Base-by-base conservation (phyloP, 2,113 vertebrate species). In the Pavo muticus region DNA sequence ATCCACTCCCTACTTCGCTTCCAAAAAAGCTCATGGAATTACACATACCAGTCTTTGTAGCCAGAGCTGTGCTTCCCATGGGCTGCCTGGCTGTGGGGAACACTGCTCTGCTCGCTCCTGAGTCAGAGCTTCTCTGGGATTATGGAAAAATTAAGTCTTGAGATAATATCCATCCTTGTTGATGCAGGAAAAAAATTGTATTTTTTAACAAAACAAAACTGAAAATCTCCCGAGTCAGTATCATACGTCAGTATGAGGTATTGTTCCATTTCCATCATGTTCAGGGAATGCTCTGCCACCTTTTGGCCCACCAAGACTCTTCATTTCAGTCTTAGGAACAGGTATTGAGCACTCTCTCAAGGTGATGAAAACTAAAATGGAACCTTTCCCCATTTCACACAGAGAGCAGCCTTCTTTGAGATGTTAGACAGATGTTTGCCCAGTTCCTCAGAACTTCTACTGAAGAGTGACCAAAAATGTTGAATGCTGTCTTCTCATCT, bases 1-100 rank as follows among this genome's bases (percentile, higher is more conserved):
- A 94, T 42, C 78, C 48, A 79, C 14, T 13, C 50, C 39, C 67
- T 27, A 29, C 60, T 94, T 89, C 20, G 93, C 76, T 89, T 95
- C 84, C 71, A 63, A 90, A 95, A 97, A 92, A 92, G 45, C 75
- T 96, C 68, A 80, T 94, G 91, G 82, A 96, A 89, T 95, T 92
- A 85, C 25, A 67, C 81, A 87, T 97, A 92, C 96, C 87, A 80
- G 60, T 67, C 60, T 83, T 69, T 70, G 54, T 92, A 67, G 81
- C 77, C 48, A 65, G 54, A 89, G 60, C 67, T 0, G 1, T 39
- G 35, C 78, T 97, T 94, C 71, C 92, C 80, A 68, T 35, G 85
- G 30, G 25, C 83, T 45, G 56, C 69, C 56, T 5, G 8, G 69
- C 79, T 90, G 25, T 88, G 83, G 90, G 88, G 69, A 95, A 59